These are phyloP conservation scores for Prunella himalayana DNA, from an alignment of 2,113 vertebrate species.

Conservation along the genomic window DNA sequence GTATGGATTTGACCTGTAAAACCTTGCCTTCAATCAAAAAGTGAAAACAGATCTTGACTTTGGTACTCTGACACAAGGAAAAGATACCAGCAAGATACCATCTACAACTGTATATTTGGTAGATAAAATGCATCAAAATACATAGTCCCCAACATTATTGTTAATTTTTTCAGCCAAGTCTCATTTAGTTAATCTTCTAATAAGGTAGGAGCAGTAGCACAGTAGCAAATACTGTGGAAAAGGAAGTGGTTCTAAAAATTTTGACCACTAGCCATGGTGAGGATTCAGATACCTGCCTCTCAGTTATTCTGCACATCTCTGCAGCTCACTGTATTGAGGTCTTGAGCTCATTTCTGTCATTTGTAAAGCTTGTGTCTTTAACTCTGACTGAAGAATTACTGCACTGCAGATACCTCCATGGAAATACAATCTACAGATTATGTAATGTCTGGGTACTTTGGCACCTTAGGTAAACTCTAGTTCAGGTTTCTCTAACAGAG, in stretches of 20 bases:
- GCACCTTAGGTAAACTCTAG: neutral
- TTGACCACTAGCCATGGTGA: neutral
- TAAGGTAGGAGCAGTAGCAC: neutral
- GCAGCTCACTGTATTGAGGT: neutral
- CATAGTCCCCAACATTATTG: neutral
- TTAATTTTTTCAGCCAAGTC: neutral
- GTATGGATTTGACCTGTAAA: neutral
- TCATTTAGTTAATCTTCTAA: neutral
- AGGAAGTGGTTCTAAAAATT: neutral
- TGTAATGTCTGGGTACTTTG: neutral
- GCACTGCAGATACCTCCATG: neutral
- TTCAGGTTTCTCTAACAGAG: neutral
- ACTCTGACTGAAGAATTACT: neutral
- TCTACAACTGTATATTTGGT: neutral
- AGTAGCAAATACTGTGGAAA: neutral
- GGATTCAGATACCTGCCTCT: neutral
- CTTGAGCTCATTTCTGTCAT: neutral
- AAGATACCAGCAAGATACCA: neutral
- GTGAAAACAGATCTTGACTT: neutral
- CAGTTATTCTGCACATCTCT: neutral
- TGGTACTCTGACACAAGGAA: neutral
- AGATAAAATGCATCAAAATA: neutral
- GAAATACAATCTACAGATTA: neutral
- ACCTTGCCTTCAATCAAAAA: neutral
- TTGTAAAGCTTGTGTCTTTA: neutral